These are phyloP conservation scores for Lemur catta DNA, from an alignment of 2,797 vertebrate species.

Conservation along the genomic window DNA sequence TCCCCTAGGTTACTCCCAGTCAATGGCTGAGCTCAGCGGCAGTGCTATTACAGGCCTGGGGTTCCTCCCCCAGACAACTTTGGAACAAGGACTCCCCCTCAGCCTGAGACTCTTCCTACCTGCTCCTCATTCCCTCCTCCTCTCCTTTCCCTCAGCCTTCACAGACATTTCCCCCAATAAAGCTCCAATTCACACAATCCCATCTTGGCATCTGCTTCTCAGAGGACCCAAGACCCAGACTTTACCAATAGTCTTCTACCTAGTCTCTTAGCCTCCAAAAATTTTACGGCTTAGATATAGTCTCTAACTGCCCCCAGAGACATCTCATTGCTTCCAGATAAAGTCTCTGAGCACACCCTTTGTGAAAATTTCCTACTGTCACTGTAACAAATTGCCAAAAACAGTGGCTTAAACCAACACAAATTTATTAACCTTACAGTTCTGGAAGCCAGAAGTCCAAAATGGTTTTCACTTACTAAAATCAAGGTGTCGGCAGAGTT, in stretches of 20 bases:
- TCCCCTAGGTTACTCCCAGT: not conserved
- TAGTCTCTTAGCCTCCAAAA: not conserved
- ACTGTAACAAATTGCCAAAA: not conserved
- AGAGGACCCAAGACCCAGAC: not conserved
- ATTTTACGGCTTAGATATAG: not conserved
- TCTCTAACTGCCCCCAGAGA: not conserved
- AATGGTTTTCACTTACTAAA: not conserved
- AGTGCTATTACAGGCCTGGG: not conserved
- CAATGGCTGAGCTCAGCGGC: not conserved
- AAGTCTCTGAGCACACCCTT: not conserved
- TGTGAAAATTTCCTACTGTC: not conserved
- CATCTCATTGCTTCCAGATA: not conserved
- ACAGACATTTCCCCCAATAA: not conserved
- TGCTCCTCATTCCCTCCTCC: not conserved
- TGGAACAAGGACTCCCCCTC: not conserved
- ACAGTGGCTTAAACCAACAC: not conserved
- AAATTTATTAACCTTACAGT: not conserved
- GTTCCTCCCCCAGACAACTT: not conserved
- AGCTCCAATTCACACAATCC: not conserved
- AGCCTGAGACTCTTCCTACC: not conserved
- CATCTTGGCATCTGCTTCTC: not conserved
- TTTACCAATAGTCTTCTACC: not conserved
- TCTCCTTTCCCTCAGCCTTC: not conserved
- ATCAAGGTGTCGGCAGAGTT: not conserved
- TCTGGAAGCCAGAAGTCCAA: not conserved